Evolutionary conservation across 1,140 invertebrate species (phyloP).

Genomic region (Rhagoletis pomonella): DNA sequence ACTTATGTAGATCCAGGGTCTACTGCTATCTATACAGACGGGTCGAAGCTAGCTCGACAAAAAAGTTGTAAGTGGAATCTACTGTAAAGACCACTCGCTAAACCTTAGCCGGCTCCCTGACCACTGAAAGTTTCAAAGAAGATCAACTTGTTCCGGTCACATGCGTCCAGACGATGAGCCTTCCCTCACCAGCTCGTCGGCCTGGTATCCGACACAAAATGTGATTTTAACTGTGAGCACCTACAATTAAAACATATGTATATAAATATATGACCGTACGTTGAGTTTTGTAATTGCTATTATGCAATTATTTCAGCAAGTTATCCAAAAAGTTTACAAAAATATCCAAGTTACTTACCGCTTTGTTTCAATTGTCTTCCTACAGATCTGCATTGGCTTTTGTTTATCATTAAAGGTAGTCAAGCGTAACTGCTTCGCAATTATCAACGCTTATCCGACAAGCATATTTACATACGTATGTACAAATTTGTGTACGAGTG

Average conservation of each 20-base stretch:
- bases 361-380: conserved; percentile 10
- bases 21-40: no score
- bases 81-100: no score
- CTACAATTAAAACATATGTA: not conserved
- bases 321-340: not conserved
- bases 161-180: no score
- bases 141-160: no score
- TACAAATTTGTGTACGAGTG: not conserved
- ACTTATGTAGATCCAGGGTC: no score
- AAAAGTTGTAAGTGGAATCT: no score
- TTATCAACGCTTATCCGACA: not conserved
- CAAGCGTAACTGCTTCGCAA: not conserved
- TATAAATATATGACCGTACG: not conserved
- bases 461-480: not conserved
- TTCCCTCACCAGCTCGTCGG: no score
- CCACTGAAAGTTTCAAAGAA: no score
- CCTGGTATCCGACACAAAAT: not conserved
- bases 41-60: no score
- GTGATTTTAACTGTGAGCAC: not conserved
- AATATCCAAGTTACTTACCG: not conserved
- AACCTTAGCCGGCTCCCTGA: no score
- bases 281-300: not conserved
- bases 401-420: not conserved
- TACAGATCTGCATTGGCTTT: not conserved
- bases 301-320: not conserved